phyloP scores from a whole-genome alignment of 2,888 invertebrate species.

The Dasypogon diadema region DNA sequence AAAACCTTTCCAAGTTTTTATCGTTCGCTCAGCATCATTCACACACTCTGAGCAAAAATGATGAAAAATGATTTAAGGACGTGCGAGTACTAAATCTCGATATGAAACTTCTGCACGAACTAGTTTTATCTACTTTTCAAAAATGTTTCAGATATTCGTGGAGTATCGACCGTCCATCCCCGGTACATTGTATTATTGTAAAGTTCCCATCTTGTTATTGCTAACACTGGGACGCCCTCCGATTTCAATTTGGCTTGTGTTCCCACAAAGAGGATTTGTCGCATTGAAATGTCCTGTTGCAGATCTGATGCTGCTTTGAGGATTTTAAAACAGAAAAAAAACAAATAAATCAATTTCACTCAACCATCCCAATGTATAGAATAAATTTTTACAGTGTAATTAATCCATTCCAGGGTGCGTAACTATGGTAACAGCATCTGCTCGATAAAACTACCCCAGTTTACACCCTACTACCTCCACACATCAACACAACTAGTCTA shows the following conservation, averaged over 20 bases:
- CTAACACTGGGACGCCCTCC: neutral
- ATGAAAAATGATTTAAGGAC: slow-evolving; percentile 40
- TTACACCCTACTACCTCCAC: slow-evolving; percentile 2
- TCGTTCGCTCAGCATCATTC: slow-evolving; percentile 40
- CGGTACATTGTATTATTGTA: neutral
- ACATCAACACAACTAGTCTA: slow-evolving; percentile 24
- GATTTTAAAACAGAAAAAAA: slow-evolving; percentile 10
- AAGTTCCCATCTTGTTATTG: neutral
- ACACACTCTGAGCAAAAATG: slow-evolving; percentile 37
- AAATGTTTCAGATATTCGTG: neutral
- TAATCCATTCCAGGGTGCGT: slow-evolving; percentile 55
- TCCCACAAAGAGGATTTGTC: slow-evolving; percentile 36
- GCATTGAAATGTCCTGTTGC: slow-evolving; percentile 26
- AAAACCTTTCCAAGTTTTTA: slow-evolving; percentile 41
- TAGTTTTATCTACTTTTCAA: slow-evolving; percentile 10
- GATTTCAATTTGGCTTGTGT: slow-evolving; percentile 29
- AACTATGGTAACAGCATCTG: slow-evolving; percentile 54
- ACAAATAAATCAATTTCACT: slow-evolving; percentile 40
- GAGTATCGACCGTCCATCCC: slow-evolving; percentile 10
- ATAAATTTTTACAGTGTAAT: slow-evolving; percentile 54
- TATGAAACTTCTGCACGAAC: slow-evolving; percentile 25
- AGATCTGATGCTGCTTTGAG: slow-evolving; percentile 13
- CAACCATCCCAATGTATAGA: neutral
- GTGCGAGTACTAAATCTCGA: slow-evolving; percentile 26
- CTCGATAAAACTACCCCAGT: slow-evolving; percentile 53